Evolutionary conservation across 2,797 vertebrate genomes (phyloP).

Genomic region (Gambelia wislizenii): DNA sequence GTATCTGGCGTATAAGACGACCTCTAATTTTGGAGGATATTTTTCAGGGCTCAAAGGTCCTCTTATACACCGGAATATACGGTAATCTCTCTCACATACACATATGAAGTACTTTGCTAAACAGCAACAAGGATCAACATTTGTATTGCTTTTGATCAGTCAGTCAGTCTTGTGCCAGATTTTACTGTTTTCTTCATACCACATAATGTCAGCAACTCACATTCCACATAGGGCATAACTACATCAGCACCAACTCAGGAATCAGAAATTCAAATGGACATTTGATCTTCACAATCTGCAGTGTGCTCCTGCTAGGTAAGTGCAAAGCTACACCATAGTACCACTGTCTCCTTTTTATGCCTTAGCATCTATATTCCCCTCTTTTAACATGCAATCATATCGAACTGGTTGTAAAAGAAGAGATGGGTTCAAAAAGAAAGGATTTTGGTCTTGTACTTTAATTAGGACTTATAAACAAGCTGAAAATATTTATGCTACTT

Average conservation of each 20-base stretch:
- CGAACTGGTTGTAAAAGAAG: neutral
- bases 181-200: neutral
- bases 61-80: no score
- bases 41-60: no score
- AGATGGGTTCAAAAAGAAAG: neutral
- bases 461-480: neutral
- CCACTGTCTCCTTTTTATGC: neutral
- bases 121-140: neutral
- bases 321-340: neutral
- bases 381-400: neutral
- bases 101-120: neutral
- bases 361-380: neutral
- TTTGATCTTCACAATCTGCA: neutral
- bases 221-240: neutral
- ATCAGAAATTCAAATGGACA: neutral
- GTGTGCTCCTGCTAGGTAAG: neutral
- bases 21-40: no score
- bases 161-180: neutral
- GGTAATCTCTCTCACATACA: no score
- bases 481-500: neutral
- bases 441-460: no score
- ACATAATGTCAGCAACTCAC: neutral
- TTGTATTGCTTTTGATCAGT: neutral
- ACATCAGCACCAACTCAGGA: neutral
- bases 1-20: no score